Percentiles rank a stretch among this genome's conserved stretches.
Evolutionary conservation across 2,113 vertebrate species (phyloP).

Genomic region (Semicossyphus pulcher): DNA sequence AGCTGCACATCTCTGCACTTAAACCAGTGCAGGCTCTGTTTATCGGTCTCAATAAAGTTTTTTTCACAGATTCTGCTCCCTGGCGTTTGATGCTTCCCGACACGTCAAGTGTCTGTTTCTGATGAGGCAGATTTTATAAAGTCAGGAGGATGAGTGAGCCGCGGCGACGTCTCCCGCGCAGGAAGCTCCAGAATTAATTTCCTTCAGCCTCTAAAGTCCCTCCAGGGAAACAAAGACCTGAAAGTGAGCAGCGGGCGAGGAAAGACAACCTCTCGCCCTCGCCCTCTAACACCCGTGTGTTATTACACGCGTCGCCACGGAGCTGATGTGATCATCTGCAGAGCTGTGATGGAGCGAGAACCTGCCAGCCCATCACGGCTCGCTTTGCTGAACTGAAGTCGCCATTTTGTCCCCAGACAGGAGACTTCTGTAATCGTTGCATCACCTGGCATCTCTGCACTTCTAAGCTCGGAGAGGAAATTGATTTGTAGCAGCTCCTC

Average conservation of each 20-base stretch:
- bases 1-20: too few species aligned
- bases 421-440: conserved; percentile 17
- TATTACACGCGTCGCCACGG: conserved; percentile 67
- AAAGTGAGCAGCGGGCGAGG: conserved; percentile 65
- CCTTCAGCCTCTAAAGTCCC: conserved; percentile 38
- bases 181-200: conserved; percentile 71
- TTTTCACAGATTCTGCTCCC: conserved; percentile 20
- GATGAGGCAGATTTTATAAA: conserved; percentile 49
- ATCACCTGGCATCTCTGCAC: neutral
- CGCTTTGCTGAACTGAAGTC: neutral
- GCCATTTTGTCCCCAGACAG: conserved; percentile 59
- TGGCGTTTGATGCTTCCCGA: conserved; percentile 44
- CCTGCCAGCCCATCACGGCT: conserved; percentile 14
- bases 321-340: conserved; percentile 59
- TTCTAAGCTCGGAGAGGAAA: neutral
- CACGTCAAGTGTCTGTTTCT: conserved; percentile 54
- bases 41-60: neutral
- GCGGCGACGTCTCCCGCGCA: conserved; percentile 55
- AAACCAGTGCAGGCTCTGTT: conserved; percentile 3
- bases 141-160: conserved; percentile 39
- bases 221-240: conserved; percentile 54
- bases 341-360: conserved; percentile 18
- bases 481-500: conserved; percentile 25
- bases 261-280: conserved; percentile 29
- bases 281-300: conserved; percentile 57